These are phyloP conservation scores for Onychomys leucogaster DNA, from an alignment of 2,797 vertebrate genomes.

Conservation along the genomic window DNA sequence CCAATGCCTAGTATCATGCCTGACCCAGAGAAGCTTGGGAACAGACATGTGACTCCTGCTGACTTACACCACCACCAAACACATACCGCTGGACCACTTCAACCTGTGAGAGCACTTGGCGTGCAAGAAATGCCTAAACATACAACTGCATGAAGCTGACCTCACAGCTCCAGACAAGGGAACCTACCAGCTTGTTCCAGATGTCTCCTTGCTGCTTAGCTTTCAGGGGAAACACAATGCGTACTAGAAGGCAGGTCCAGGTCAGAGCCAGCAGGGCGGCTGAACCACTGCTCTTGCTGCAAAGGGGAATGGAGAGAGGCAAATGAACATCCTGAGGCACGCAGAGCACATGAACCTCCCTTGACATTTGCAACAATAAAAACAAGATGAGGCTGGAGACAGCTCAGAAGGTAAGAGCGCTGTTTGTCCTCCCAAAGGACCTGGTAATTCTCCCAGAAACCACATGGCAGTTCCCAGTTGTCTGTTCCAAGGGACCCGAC, in stretches of 20 bases:
- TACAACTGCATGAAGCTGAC: background rate
- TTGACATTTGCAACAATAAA: background rate
- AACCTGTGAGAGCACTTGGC: background rate
- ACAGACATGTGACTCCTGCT: background rate
- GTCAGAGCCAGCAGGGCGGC: conserved; percentile 94
- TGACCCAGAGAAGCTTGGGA: background rate
- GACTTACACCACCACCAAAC: background rate
- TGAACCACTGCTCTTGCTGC: conserved; percentile 95
- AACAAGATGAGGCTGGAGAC: background rate
- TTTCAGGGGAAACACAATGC: conserved; percentile 90
- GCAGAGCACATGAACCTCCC: too few species aligned
- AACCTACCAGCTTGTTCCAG: conserved; percentile 96
- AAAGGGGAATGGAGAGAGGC: background rate
- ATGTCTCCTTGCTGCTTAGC: conserved; percentile 93
- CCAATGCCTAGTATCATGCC: background rate
- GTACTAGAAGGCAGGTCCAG: conserved; percentile 96
- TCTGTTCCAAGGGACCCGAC: background rate
- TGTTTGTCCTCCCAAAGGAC: background rate
- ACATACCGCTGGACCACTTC: background rate
- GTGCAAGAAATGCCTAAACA: background rate
- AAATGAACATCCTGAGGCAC: background rate
- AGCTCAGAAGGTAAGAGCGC: background rate
- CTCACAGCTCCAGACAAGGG: background rate
- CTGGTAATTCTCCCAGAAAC: background rate
- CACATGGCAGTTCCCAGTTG: background rate